A percentile compares a stretch with the other conserved stretches of the same genome.
phyloP scores from a whole-genome alignment of 2,888 invertebrate genomes.

The Notodonta dromedarius region DNA sequence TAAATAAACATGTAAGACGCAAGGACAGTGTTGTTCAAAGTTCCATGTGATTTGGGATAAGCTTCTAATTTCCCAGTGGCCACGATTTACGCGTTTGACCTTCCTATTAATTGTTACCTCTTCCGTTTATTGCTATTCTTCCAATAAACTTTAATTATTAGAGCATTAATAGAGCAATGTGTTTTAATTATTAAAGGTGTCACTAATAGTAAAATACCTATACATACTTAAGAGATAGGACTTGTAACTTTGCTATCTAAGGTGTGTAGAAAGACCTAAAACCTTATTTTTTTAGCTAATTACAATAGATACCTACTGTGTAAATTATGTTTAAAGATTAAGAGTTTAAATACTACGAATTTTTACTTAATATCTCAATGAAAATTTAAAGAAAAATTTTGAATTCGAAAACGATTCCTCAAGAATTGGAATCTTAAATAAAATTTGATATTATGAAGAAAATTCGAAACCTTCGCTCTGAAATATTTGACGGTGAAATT shows the following conservation, averaged over 20 bases:
- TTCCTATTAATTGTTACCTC: not conserved
- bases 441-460: not conserved
- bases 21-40: conserved; percentile 51
- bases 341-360: no score
- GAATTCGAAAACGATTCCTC: not conserved
- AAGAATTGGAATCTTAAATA: not conserved
- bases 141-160: no score
- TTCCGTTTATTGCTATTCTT: no score
- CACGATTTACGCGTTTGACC: conserved; percentile 47
- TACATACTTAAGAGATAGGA: no score
- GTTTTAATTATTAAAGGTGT: no score
- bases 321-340: no score
- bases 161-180: no score
- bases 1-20: not conserved
- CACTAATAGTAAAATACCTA: no score
- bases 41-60: conserved; percentile 64
- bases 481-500: conserved; percentile 1
- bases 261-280: no score
- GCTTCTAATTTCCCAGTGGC: conserved; percentile 60
- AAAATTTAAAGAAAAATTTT: not conserved
- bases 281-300: no score
- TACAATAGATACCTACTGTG: no score
- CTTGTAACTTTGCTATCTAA: no score
- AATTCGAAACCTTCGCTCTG: not conserved
- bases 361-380: not conserved